Evolutionary conservation across 2,113 vertebrate species (phyloP).

Genomic region (Microtus pennsylvanicus): DNA sequence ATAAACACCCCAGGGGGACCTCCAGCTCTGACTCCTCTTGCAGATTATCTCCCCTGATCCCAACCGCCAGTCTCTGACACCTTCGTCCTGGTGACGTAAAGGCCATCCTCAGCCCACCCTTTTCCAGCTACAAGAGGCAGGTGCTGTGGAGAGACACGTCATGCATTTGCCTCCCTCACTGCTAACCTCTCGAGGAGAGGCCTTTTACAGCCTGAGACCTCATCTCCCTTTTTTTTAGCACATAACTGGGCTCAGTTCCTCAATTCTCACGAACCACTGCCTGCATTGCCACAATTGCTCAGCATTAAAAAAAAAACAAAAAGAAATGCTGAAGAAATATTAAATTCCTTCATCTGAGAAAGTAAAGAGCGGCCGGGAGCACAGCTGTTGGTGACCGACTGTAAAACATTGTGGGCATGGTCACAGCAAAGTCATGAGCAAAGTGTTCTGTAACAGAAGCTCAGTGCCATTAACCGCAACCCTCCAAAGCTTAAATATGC

Average conservation of each 20-base stretch:
- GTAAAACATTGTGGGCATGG: background rate
- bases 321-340: background rate
- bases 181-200: background rate
- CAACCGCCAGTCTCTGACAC: background rate
- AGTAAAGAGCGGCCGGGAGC: background rate
- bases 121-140: background rate
- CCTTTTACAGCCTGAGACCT: background rate
- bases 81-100: background rate
- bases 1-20: background rate
- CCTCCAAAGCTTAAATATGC: constrained; percentile 7
- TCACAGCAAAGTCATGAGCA: background rate
- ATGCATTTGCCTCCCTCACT: background rate
- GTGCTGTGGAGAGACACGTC: background rate
- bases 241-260: background rate
- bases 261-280: background rate
- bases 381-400: background rate
- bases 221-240: background rate
- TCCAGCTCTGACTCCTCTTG: background rate
- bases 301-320: background rate
- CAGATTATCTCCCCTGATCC: background rate
- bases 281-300: background rate
- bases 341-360: background rate
- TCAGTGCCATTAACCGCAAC: background rate
- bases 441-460: background rate
- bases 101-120: background rate